A percentile compares a stretch with the other conserved stretches of the same genome.
These are phyloP conservation scores for Aquatica leii DNA, from an alignment of 2,888 invertebrate genomes.

Conservation along the genomic window DNA sequence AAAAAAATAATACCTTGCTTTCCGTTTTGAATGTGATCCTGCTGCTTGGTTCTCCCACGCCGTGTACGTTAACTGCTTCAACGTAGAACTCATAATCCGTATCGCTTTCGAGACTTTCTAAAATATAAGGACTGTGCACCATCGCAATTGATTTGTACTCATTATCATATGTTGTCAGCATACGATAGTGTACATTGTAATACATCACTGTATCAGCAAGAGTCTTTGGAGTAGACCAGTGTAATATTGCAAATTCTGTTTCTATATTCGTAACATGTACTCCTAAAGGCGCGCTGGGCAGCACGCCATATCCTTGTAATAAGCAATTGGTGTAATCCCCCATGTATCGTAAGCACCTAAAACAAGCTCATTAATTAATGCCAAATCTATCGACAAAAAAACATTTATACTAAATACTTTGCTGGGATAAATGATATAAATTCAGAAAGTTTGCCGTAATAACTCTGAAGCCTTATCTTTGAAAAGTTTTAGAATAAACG, in stretches of 20 bases:
- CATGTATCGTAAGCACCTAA: constrained; percentile 82
- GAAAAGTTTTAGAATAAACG: neutral
- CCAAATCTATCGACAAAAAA: neutral
- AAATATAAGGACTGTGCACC: constrained; percentile 75
- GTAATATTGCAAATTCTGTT: constrained; percentile 78
- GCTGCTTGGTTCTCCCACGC: constrained; percentile 78
- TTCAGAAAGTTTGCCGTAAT: neutral
- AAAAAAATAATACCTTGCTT: constrained; percentile 64
- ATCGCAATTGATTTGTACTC: constrained; percentile 57
- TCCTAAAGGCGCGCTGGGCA: constrained; percentile 76
- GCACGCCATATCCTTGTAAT: constrained; percentile 83
- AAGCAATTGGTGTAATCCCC: constrained; percentile 82
- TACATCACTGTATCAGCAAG: constrained; percentile 73
- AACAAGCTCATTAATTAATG: constrained; percentile 21
- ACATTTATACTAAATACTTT: neutral
- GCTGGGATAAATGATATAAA: no score
- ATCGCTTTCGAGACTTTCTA: constrained; percentile 77
- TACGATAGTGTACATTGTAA: constrained; percentile 62
- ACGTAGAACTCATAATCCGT: constrained; percentile 83
- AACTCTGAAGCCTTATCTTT: neutral
- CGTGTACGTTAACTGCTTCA: constrained; percentile 81
- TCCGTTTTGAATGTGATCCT: constrained; percentile 80
- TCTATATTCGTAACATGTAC: constrained; percentile 78
- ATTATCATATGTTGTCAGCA: constrained; percentile 54
- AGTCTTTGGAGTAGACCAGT: constrained; percentile 78